Evolutionary conservation across 2,113 vertebrate species (phyloP).

Genomic region (Cyprinus carpio): DNA sequence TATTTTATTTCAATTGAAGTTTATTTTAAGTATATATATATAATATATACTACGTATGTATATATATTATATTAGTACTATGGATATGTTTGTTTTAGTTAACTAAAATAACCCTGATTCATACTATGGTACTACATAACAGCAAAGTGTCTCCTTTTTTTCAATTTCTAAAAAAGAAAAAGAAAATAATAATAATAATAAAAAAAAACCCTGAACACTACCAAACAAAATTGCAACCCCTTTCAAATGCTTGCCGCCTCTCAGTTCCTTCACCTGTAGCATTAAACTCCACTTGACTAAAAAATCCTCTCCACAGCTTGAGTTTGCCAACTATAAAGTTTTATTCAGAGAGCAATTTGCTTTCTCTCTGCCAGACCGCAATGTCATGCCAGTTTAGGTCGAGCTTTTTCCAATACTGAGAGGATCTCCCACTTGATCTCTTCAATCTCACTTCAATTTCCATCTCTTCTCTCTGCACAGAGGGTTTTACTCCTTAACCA

Average conservation of each 20-base stretch:
- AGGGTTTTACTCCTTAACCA: constrained; percentile 43
- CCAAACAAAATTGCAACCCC: neutral
- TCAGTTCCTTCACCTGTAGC: neutral
- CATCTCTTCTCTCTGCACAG: constrained; percentile 22
- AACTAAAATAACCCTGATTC: too few species aligned
- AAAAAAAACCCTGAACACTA: too few species aligned
- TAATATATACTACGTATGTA: too few species aligned
- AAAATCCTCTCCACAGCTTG: constrained; percentile 2
- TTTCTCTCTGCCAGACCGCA: neutral
- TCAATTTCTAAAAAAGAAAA: too few species aligned
- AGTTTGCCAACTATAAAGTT: constrained; percentile 24
- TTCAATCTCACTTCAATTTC: constrained; percentile 50
- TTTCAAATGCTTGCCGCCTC: neutral
- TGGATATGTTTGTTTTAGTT: too few species aligned
- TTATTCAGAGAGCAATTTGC: constrained; percentile 24
- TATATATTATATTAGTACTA: too few species aligned
- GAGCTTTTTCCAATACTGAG: constrained; percentile 42
- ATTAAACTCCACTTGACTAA: constrained; percentile 22
- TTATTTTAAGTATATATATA: too few species aligned
- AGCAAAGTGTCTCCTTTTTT: too few species aligned
- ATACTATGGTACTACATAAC: too few species aligned
- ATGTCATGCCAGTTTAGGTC: constrained; percentile 35
- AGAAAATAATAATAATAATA: too few species aligned
- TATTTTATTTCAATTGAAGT: too few species aligned
- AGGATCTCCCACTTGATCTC: constrained; percentile 48